Evolutionary conservation across 2,113 vertebrate genomes (phyloP).

Genomic region (Dolichallabes microphthalmus): DNA sequence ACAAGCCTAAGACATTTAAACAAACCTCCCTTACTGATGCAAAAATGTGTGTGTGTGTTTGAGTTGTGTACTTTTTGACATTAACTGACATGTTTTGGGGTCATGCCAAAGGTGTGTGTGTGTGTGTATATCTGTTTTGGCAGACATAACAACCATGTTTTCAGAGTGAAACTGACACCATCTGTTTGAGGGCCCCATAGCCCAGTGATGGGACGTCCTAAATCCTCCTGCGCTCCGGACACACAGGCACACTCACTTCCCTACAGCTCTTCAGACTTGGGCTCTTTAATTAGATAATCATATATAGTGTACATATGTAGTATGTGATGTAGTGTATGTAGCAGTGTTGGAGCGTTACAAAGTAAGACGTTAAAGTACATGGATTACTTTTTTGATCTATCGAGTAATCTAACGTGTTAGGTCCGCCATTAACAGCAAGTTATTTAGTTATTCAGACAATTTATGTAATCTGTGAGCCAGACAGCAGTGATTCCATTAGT

Average conservation of each 20-base stretch:
- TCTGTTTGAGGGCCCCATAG: conserved; percentile 54
- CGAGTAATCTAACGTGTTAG: too few relatives aligned
- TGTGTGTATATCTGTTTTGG: conserved; percentile 29
- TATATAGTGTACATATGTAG: neutral
- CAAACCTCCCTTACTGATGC: neutral
- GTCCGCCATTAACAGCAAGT: too few relatives aligned
- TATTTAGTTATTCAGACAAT: too few relatives aligned
- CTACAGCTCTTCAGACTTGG: conserved; percentile 47
- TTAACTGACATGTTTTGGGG: conserved; percentile 52
- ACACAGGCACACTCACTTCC: conserved; percentile 28
- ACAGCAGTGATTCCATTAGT: too few relatives aligned
- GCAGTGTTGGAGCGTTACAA: too few relatives aligned
- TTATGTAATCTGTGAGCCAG: too few relatives aligned
- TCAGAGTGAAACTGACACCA: conserved; percentile 56
- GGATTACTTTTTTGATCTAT: too few relatives aligned
- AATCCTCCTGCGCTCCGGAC: conserved; percentile 32
- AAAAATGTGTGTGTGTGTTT: neutral
- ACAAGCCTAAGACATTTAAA: neutral
- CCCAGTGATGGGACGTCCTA: conserved; percentile 44
- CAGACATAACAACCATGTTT: conserved; percentile 45
- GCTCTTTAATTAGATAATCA: conserved; percentile 45
- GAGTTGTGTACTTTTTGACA: conserved; percentile 24
- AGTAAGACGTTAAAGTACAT: too few relatives aligned
- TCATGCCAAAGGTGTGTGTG: conserved; percentile 51
- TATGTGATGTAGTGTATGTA: neutral